Evolutionary conservation across 2,888 invertebrate species (phyloP), one percentile per base, ranked within the genome.

Genomic region (Nomada flava): DNA sequence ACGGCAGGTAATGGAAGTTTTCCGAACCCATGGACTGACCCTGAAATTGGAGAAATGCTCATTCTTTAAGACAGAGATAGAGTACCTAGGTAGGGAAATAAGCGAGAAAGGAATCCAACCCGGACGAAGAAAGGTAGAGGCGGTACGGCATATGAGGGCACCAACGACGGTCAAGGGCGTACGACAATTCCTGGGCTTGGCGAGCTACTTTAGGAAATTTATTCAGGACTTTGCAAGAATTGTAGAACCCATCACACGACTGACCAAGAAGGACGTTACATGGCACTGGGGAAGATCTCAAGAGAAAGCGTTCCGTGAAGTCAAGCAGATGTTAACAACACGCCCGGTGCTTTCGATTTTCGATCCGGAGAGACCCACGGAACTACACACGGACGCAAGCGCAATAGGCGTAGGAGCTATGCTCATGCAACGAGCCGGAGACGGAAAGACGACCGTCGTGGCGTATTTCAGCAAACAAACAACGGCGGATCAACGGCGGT

Each of bases 41-140:
- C 2, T 73, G 0, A 65, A 57, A 18, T 15, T 65, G 4, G 15
- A n/a, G 1, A 65, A 65, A 15, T 69, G 47, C 10, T 65, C 65
- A 0, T 73, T 65, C 1, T 63, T 69, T 11, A 44, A 26, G 15
- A 44, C 23, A 5, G 36, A 23, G 2, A 75, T 68, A 2, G 59
- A 75, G 0, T 68, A 75, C 7, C 15, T 68, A 1, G 67, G 68
- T 2, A 11, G 72, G 2, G 64, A 73, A 10, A 64, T 73, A 1
- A 73, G 64, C 29, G 47, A 20, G 7, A 26, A 23, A 3, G 68
- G 62, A 0, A 62, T 68, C 0, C 18, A 52, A 26, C 55, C 63
- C 0, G 69, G 76, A 0, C n/a, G 42, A 20, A 23, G 53, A 0
- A 76, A 76, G 1, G 23, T 57, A 0, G 57, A 68, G 0, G 47